Percentiles rank a stretch among this genome's conserved stretches.
Conservation (phyloP, 37 sponge, comb jelly and placozoan species). For the Petrosia ficiformis region DNA sequence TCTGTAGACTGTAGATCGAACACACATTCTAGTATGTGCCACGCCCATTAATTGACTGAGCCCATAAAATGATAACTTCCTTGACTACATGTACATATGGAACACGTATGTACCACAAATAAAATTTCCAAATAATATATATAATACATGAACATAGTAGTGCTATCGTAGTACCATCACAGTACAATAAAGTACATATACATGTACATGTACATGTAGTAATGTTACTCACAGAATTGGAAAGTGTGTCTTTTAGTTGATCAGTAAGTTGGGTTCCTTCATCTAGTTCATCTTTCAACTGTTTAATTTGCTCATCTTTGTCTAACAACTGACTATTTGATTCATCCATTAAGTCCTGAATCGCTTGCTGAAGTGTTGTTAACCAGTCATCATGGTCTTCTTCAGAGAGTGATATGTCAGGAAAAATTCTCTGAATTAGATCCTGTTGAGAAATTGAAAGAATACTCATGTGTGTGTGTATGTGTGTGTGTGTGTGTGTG, state of each 20-base stretch:
- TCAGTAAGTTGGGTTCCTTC: background rate
- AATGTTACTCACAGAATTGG: background rate
- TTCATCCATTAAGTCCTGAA: background rate
- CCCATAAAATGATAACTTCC: too few relatives aligned
- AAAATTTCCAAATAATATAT: too few relatives aligned
- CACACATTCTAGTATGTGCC: too few relatives aligned
- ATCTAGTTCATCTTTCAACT: background rate
- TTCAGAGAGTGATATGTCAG: background rate
- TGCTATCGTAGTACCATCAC: too few relatives aligned
- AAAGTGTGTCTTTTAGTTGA: background rate
- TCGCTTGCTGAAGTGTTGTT: background rate
- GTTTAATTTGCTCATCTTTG: background rate
- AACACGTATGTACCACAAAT: too few relatives aligned
- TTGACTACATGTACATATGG: too few relatives aligned
- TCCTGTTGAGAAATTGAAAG: background rate
- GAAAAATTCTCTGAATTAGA: background rate
- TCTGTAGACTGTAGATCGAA: too few relatives aligned
- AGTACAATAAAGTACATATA: background rate
- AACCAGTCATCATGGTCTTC: background rate
- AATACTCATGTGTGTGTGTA: too few relatives aligned
- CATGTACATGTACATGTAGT: background rate
- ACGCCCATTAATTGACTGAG: too few relatives aligned
- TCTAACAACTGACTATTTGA: background rate
- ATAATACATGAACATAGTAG: too few relatives aligned
- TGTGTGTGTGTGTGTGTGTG: too few relatives aligned